These are phyloP conservation scores for Anser brachyrhynchus DNA, from an alignment of 2,113 vertebrate genomes.

Conservation along the genomic window DNA sequence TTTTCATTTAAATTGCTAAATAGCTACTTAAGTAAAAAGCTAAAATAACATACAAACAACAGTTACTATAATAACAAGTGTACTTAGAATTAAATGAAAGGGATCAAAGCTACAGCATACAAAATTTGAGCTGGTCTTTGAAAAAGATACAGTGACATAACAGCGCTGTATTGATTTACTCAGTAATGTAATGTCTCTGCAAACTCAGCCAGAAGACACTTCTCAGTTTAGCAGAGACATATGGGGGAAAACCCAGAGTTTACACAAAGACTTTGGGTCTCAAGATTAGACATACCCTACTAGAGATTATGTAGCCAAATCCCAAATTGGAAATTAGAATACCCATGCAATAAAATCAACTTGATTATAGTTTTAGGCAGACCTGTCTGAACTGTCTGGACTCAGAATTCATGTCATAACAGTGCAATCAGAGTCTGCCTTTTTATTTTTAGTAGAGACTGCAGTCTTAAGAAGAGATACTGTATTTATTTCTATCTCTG, in stretches of 20 bases:
- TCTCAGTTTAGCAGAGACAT: conserved; percentile 77
- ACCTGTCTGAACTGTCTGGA: conserved; percentile 54
- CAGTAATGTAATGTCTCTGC: conserved; percentile 86
- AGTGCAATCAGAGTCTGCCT: neutral
- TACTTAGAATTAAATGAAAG: conserved; percentile 90
- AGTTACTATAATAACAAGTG: conserved; percentile 98
- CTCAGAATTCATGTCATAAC: conserved; percentile 50
- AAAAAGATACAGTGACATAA: conserved; percentile 87
- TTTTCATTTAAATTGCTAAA: conserved; percentile 99
- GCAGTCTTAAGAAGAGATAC: neutral
- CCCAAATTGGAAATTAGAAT: conserved; percentile 77
- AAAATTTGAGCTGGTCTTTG: conserved; percentile 88
- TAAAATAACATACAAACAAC: conserved; percentile 99
- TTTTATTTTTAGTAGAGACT: conserved; percentile 29
- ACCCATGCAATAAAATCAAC: conserved; percentile 70
- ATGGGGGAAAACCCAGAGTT: conserved; percentile 70
- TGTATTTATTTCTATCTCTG: conserved; percentile 7
- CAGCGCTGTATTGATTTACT: conserved; percentile 86
- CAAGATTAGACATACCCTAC: conserved; percentile 75
- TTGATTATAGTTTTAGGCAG: conserved; percentile 73
- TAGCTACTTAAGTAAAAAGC: conserved; percentile 98
- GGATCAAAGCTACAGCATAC: conserved; percentile 89
- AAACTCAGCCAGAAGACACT: conserved; percentile 78
- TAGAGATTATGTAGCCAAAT: conserved; percentile 76
- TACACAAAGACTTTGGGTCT: conserved; percentile 71